Percentiles rank a stretch among this genome's conserved stretches.
Conservation (phyloP, 2,888 invertebrate genomes). For the Mayetiola destructor region DNA sequence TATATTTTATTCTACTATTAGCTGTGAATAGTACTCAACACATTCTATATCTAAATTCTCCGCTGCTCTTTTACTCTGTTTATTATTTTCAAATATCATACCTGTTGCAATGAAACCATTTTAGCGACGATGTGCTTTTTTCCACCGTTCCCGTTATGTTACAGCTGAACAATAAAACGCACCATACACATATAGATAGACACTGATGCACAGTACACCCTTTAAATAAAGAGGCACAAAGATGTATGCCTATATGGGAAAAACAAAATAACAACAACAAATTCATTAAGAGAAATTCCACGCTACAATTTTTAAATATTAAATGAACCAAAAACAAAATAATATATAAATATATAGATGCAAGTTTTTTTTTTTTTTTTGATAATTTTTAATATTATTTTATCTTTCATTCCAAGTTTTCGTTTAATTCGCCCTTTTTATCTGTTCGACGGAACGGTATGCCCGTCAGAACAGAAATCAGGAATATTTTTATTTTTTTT, state of each 20-base stretch:
- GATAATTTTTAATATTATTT: too few species aligned
- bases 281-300: not conserved
- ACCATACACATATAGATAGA: not conserved
- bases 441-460: too few species aligned
- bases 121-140: constrained; percentile 22
- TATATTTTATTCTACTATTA: not conserved
- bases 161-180: constrained; percentile 1
- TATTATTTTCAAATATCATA: constrained; percentile 22
- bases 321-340: too few species aligned
- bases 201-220: not conserved
- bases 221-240: not conserved
- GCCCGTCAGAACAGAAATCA: too few species aligned
- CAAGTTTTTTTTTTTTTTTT: too few species aligned
- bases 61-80: not conserved
- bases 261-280: not conserved
- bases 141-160: constrained; percentile 11
- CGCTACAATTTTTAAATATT: too few species aligned
- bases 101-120: constrained; percentile 35
- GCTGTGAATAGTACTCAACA: not conserved
- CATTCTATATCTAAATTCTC: not conserved
- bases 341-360: too few species aligned
- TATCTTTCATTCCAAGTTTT: too few species aligned
- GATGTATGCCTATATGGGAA: not conserved
- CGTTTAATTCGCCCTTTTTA: too few species aligned
- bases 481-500: too few species aligned